Percentiles rank a stretch among this genome's conserved stretches.
Evolutionary conservation across 2,113 vertebrate species (phyloP).

Genomic region (Salvator merianae): DNA sequence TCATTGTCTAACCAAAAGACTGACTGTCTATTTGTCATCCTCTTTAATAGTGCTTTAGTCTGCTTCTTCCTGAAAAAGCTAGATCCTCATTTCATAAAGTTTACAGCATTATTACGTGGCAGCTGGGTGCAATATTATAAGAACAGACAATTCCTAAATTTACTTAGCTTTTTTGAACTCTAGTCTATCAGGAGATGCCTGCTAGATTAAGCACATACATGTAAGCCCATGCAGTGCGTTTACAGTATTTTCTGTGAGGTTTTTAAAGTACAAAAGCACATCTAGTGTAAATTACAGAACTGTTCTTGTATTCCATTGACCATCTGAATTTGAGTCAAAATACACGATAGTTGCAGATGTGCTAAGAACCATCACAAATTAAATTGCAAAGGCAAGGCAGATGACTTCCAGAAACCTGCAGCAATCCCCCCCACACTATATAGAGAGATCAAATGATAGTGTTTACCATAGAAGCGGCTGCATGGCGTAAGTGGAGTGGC

Average conservation of each 20-base stretch:
- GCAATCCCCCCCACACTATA: neutral
- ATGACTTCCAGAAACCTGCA: neutral
- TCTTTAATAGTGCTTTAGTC: neutral
- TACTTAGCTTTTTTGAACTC: constrained; percentile 15
- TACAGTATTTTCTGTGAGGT: neutral
- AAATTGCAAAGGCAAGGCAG: neutral
- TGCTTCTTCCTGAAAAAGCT: neutral
- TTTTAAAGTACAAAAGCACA: neutral
- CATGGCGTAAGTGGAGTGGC: neutral
- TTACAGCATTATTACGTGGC: neutral
- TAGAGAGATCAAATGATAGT: neutral
- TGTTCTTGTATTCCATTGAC: constrained; percentile 7
- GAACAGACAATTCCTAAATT: constrained; percentile 16
- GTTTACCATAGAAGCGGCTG: neutral
- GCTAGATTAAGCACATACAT: neutral
- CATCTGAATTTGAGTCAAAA: constrained; percentile 11
- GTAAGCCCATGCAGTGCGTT: neutral
- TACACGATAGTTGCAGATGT: neutral
- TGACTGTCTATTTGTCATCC: too few species aligned
- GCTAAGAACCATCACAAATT: neutral
- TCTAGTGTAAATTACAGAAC: neutral
- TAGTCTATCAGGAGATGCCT: neutral
- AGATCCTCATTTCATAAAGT: neutral
- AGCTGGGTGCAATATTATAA: neutral
- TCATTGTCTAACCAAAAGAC: neutral